phyloP scores from a whole-genome alignment of 2,113 vertebrate genomes.

The Acrocephalus kingi region DNA sequence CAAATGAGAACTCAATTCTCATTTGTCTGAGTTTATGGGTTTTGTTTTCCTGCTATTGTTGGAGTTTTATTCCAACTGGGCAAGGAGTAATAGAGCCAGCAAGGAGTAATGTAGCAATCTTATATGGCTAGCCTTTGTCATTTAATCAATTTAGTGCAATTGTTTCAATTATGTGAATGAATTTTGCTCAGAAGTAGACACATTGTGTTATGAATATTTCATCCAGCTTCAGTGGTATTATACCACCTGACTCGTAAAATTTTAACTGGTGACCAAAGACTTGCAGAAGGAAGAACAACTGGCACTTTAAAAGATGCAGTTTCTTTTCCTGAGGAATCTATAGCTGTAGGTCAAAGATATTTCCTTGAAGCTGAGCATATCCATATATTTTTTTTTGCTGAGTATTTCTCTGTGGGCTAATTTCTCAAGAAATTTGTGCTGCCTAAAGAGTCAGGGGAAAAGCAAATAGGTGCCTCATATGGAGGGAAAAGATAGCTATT shows the following conservation, averaged over 20 bases:
- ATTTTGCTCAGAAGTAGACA: not conserved
- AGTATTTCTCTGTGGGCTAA: not conserved
- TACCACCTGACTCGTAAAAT: not conserved
- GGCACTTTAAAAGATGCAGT: not conserved
- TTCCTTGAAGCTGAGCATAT: not conserved
- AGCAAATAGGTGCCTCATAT: not conserved
- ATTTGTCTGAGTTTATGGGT: not conserved
- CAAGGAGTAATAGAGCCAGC: not conserved
- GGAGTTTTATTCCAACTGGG: not conserved
- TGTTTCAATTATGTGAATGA: not conserved
- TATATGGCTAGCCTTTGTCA: not conserved
- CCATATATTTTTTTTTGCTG: not conserved
- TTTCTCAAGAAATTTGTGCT: not conserved
- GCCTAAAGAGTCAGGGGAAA: not conserved
- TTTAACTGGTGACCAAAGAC: not conserved
- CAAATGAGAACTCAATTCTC: not conserved
- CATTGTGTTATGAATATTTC: not conserved
- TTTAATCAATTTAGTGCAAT: not conserved
- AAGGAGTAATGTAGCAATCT: not conserved
- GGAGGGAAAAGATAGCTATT: not conserved
- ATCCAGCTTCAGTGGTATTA: not conserved
- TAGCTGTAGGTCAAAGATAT: not conserved
- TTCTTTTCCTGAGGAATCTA: not conserved
- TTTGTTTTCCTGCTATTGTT: not conserved
- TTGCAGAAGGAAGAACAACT: not conserved